Conservation (phyloP, 2,888 invertebrate species). For the Diarsia mendica region DNA sequence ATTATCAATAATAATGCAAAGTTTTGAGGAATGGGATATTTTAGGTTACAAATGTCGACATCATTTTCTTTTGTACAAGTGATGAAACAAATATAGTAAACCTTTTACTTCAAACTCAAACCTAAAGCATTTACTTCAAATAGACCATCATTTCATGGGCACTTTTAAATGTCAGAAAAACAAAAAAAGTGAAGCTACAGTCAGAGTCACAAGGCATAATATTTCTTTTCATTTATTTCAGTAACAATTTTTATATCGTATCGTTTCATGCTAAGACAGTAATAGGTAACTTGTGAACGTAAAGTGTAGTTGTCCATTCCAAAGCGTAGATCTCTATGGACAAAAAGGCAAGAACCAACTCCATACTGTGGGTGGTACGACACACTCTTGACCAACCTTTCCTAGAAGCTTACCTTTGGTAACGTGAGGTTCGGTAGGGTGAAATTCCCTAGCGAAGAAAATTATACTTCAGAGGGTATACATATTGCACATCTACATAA, state of each 20-base stretch:
- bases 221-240: no score
- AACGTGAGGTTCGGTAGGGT: conserved; percentile 70
- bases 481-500: conserved; percentile 41
- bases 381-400: conserved; percentile 58
- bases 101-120: background rate
- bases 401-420: conserved; percentile 70
- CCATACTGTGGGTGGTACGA: background rate
- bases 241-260: no score
- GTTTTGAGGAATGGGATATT: background rate
- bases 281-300: no score
- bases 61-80: background rate
- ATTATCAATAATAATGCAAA: background rate
- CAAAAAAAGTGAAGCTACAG: no score
- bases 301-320: no score
- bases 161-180: no score
- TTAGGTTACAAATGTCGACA: background rate
- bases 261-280: no score
- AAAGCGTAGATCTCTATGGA: no score
- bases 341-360: no score
- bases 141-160: no score
- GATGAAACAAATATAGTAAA: background rate
- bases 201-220: no score
- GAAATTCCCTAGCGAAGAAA: conserved; percentile 71
- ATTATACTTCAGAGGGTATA: conserved; percentile 63
- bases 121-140: no score